phyloP scores from a whole-genome alignment of 2,113 vertebrate genomes.

The Morone saxatilis region DNA sequence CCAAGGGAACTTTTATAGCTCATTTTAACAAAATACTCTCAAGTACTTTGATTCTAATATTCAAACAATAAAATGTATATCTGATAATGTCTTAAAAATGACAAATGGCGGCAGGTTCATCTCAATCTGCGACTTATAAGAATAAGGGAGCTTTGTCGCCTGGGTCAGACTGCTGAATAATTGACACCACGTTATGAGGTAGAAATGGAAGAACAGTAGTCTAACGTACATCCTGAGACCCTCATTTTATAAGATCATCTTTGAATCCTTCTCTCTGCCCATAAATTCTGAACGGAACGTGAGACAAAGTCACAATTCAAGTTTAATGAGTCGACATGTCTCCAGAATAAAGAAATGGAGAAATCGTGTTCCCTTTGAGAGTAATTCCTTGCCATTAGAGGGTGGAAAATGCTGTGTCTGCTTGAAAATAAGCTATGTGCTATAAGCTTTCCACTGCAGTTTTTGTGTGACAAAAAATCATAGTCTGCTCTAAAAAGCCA shows the following conservation, averaged over 20 bases:
- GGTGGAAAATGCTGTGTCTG: constrained; percentile 42
- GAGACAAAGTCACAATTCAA: constrained; percentile 69
- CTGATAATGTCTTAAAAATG: constrained; percentile 49
- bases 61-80: constrained; percentile 55
- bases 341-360: constrained; percentile 63
- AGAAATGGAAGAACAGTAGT: constrained; percentile 47
- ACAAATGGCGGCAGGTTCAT: constrained; percentile 32
- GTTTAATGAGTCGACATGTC: constrained; percentile 75
- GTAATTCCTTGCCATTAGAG: constrained; percentile 49
- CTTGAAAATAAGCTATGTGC: constrained; percentile 34
- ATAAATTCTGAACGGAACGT: constrained; percentile 53
- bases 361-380: constrained; percentile 58
- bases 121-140: constrained; percentile 24
- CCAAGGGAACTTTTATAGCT: constrained; percentile 37
- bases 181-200: constrained; percentile 61
- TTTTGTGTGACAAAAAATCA: constrained; percentile 11
- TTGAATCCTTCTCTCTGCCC: constrained; percentile 47
- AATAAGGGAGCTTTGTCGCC: constrained; percentile 24
- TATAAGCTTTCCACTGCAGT: constrained; percentile 2
- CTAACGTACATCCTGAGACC: constrained; percentile 58
- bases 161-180: constrained; percentile 66
- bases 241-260: constrained; percentile 64
- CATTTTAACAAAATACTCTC: constrained; percentile 48
- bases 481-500: background rate
- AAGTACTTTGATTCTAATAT: constrained; percentile 50